These are phyloP conservation scores for Coenonympha glycerion DNA, from an alignment of 2,888 invertebrate genomes.

Conservation along the genomic window DNA sequence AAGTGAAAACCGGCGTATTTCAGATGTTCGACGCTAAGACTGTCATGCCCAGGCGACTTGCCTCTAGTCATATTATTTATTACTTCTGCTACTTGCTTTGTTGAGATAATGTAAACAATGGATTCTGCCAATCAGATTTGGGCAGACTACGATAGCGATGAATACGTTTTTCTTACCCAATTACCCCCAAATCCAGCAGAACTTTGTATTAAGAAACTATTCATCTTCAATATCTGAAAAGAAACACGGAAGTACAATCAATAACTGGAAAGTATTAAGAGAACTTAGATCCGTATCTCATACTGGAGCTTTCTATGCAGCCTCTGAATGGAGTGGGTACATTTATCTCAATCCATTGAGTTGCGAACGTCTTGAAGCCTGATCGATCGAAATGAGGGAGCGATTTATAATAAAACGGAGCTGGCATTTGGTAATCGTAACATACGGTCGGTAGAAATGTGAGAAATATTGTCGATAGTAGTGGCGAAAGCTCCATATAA, in stretches of 20 bases:
- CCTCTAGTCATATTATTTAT: no score
- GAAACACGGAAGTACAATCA: slow-evolving; percentile 1
- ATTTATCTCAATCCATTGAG: slow-evolving; percentile 57
- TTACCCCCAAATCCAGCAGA: no score
- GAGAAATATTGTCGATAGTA: not conserved
- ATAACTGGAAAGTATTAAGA: slow-evolving; percentile 1
- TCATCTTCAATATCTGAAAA: not conserved
- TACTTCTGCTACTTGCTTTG: no score
- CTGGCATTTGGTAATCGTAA: slow-evolving; percentile 31
- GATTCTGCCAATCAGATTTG: no score
- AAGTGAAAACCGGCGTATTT: no score
- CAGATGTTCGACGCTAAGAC: no score
- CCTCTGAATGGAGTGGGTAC: slow-evolving; percentile 37
- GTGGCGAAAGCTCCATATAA: no score
- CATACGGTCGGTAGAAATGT: slow-evolving; percentile 15
- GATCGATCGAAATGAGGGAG: slow-evolving; percentile 49
- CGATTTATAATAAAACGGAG: slow-evolving; percentile 51
- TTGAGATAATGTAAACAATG: no score
- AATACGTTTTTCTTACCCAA: no score
- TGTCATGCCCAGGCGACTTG: no score
- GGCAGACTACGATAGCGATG: no score
- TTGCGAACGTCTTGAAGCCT: slow-evolving; percentile 41
- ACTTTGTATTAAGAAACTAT: not conserved
- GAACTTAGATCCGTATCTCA: slow-evolving; percentile 11
- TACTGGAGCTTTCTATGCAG: slow-evolving; percentile 25